Percentiles rank a stretch among this genome's conserved stretches.
phyloP scores from a whole-genome alignment of 2,113 vertebrate genomes.

The Polypterus senegalus region DNA sequence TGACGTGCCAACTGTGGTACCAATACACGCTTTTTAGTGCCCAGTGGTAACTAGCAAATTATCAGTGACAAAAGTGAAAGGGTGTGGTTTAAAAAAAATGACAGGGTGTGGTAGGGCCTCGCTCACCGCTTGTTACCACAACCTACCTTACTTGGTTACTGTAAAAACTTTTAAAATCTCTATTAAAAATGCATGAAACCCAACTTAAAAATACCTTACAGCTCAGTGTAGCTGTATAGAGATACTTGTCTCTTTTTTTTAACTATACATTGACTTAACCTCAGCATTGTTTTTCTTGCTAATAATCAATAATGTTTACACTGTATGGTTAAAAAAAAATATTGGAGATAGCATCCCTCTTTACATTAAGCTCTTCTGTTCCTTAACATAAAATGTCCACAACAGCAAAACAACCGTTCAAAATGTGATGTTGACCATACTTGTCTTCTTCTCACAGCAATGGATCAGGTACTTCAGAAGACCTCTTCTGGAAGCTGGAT shows the following conservation, averaged over 20 bases:
- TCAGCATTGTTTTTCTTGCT: slow-evolving; percentile 25
- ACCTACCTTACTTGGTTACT: slow-evolving; percentile 42
- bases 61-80: background rate
- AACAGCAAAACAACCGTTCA: background rate
- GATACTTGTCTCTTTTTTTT: slow-evolving; percentile 36
- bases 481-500: slow-evolving; percentile 97
- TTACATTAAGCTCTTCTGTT: slow-evolving; percentile 47
- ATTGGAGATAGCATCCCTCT: slow-evolving; percentile 55
- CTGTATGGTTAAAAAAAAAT: slow-evolving; percentile 61
- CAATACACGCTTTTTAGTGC: no score
- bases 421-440: slow-evolving; percentile 13
- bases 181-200: slow-evolving; percentile 74
- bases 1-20: no score
- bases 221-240: slow-evolving; percentile 67
- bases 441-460: slow-evolving; percentile 64
- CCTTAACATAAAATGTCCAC: slow-evolving; percentile 22
- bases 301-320: slow-evolving; percentile 26
- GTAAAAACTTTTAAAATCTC: slow-evolving; percentile 28
- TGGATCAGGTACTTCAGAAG: slow-evolving; percentile 91
- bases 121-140: slow-evolving; percentile 84
- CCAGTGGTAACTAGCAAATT: no score
- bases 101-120: slow-evolving; percentile 50
- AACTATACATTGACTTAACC: slow-evolving; percentile 68
- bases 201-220: slow-evolving; percentile 74
- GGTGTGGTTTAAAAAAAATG: background rate